Conservation (phyloP, 2,888 invertebrate genomes). For the Metallyticus violacea region DNA sequence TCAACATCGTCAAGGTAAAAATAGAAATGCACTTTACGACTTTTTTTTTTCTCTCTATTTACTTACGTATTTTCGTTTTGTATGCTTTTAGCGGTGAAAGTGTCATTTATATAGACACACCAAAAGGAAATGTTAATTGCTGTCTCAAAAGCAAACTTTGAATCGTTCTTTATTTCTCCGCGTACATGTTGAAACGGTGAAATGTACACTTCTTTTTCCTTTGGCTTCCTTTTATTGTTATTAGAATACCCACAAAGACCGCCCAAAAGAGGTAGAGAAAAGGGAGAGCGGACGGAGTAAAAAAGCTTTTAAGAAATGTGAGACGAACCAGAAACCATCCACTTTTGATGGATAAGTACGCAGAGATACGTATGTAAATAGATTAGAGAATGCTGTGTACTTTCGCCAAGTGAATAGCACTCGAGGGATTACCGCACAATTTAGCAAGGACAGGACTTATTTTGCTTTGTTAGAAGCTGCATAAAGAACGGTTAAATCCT, state of each 20-base stretch:
- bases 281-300: neutral
- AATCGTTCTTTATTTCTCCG: neutral
- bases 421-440: neutral
- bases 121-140: neutral
- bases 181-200: neutral
- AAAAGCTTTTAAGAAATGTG: neutral
- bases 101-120: too few species aligned
- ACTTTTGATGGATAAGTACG: neutral
- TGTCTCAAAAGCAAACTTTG: neutral
- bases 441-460: neutral
- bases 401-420: neutral
- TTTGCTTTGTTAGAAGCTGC: too few species aligned
- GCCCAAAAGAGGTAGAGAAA: too few species aligned
- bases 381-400: neutral
- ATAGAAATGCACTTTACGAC: too few species aligned
- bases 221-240: neutral
- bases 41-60: neutral
- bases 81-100: neutral
- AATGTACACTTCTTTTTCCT: neutral
- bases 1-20: too few species aligned
- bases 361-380: neutral
- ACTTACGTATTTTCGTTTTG: neutral
- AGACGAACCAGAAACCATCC: neutral
- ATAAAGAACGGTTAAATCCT: too few species aligned
- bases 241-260: neutral